Percentiles rank a stretch among this genome's conserved stretches.
phyloP scores from a whole-genome alignment of 2,113 vertebrate genomes.

The Ptilorrhoa leucosticta region DNA sequence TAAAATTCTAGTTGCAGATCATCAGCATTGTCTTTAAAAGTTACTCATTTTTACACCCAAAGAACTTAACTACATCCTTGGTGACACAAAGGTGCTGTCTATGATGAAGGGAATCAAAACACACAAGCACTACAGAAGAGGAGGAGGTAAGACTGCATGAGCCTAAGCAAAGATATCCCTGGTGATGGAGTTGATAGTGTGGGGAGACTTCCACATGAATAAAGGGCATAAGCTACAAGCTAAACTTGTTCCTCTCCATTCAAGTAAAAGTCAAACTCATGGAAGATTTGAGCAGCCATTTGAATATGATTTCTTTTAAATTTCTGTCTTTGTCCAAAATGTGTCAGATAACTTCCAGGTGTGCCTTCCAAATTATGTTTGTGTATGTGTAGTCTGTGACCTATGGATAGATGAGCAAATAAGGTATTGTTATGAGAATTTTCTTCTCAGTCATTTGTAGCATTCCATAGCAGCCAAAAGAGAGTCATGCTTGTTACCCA shows the following conservation, averaged over 20 bases:
- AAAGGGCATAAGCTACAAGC: not conserved
- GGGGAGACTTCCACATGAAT: not conserved
- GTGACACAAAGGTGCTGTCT: not conserved
- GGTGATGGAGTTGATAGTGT: fast-evolving
- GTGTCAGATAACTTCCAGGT: not conserved
- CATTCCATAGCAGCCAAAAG: not conserved
- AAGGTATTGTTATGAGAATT: not conserved
- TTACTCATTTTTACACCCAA: not conserved
- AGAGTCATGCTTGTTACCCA: not conserved
- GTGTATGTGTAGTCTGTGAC: not conserved
- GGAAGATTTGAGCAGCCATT: not conserved
- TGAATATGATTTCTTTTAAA: not conserved
- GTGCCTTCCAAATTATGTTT: not conserved
- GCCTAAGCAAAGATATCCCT: not conserved
- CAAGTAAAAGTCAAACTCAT: not conserved
- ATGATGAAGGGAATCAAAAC: not conserved
- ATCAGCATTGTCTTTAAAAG: not conserved
- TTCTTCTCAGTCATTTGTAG: not conserved
- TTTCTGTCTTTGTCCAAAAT: not conserved
- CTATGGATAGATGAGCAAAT: not conserved
- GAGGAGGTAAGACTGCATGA: not conserved
- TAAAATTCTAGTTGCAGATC: not conserved
- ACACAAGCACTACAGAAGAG: not conserved
- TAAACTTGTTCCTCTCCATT: not conserved
- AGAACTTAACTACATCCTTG: not conserved